A percentile compares a stretch with the other conserved stretches of the same genome.
phyloP scores from a whole-genome alignment of 2,888 invertebrate species.

The Crematogaster levior region DNA sequence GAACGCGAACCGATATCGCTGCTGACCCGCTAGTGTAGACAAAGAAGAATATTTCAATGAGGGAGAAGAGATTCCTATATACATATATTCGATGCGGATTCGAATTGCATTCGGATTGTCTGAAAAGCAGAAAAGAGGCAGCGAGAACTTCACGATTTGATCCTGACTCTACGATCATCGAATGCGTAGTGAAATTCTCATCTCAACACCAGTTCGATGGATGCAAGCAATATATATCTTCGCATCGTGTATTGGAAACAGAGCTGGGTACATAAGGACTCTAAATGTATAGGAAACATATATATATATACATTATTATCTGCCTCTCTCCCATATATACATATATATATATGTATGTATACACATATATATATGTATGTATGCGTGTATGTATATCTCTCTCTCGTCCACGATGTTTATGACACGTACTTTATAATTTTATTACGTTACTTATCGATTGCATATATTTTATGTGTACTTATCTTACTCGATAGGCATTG shows the following conservation, averaged over 20 bases:
- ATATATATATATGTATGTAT: background rate
- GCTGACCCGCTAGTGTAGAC: constrained; percentile 18
- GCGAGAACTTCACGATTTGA: background rate
- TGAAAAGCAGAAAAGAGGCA: background rate
- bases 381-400: constrained; percentile 45
- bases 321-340: background rate
- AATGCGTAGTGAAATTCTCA: background rate
- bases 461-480: constrained; percentile 84
- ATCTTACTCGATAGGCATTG: constrained; percentile 80
- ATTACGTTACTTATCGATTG: constrained; percentile 81
- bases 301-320: constrained; percentile 14
- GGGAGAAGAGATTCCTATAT: constrained; percentile 17
- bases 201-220: background rate
- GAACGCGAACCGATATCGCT: constrained; percentile 14
- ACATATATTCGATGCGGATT: constrained; percentile 1
- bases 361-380: background rate
- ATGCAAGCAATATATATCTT: constrained; percentile 29
- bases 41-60: constrained; percentile 28
- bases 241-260: constrained; percentile 5
- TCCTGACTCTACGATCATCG: background rate
- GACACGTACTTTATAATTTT: constrained; percentile 84
- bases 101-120: background rate
- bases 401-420: constrained; percentile 79
- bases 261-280: background rate
- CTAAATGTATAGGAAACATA: constrained; percentile 12